Base-by-base conservation (phyloP, 2,797 vertebrate species). In the Diglossa cyanea region DNA sequence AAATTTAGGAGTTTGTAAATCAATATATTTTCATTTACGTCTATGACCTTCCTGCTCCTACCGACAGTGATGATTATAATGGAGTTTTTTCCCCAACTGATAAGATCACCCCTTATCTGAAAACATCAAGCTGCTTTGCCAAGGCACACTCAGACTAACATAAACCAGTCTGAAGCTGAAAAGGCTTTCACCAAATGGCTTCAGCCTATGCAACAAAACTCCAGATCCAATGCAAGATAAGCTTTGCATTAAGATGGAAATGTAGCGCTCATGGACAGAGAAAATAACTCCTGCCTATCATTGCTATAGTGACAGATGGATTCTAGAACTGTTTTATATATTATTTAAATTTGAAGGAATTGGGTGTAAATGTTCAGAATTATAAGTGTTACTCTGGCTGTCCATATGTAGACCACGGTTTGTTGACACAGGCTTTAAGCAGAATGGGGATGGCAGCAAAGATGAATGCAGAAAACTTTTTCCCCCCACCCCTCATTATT, bases 371-470 rank as follows among this genome's bases (percentile, higher is more conserved):
- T 47, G 31, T 55, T 76, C 31, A 47, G 15, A 65, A 31, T 30
- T 7, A 2, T 8, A 24, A 2, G 0, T 35, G 30, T 42, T 76
- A 8, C 37, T 62, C 63, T 60, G 20, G 4, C 48, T 88, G 14
- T 24, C 63, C 37, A 51, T 9, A 62, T 0, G 1, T 2, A 85
- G 28, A 35, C 6, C 11, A 37, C 3, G n/a, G 5, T 25, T 37
- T 3, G 4, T 11, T 48, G 18, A 33, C 25, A 77, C 3, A 35
- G 6, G 7, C 39, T 77, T 47, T 74, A 50, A 45, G 9, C 37
- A 44, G 45, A 76, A 63, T 3, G 5, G 12, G 9, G 11, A 40
- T 57, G 24, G 21, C 9, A 65, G 20, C 12, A 40, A 26, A 2
- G 9, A 44, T 2, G 0, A 18, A 35, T 10, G 3, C 9, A 65